These are phyloP conservation scores for Mesorhabditis belari DNA, from an alignment of 2,888 invertebrate genomes.

Conservation along the genomic window DNA sequence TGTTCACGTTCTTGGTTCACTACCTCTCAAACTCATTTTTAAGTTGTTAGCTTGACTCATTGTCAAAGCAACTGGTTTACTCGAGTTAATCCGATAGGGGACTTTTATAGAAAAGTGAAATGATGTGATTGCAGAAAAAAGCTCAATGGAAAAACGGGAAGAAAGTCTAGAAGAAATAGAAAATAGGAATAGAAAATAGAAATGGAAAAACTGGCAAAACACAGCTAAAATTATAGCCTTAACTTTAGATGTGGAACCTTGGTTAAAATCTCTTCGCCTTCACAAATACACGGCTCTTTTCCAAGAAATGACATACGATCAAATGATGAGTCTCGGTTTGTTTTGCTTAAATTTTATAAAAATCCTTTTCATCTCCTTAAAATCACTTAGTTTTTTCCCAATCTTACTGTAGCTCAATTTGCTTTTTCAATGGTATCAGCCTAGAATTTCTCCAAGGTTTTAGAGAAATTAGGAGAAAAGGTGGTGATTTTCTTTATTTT, in stretches of 20 bases:
- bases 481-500: too few species aligned
- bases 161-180: background rate
- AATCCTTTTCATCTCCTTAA: background rate
- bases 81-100: background rate
- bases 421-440: background rate
- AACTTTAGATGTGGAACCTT: slow-evolving; percentile 64
- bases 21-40: too few species aligned
- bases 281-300: slow-evolving; percentile 94
- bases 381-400: background rate
- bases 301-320: slow-evolving; percentile 80
- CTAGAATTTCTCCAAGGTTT: background rate
- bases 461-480: too few species aligned
- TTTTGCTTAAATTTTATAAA: background rate
- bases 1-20: too few species aligned
- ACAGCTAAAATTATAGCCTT: background rate
- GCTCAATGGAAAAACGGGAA: background rate
- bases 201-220: too few species aligned
- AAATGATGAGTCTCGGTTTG: slow-evolving; percentile 67
- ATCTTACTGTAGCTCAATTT: background rate
- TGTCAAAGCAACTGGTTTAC: background rate
- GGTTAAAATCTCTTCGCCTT: slow-evolving; percentile 85
- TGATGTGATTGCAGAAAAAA: background rate
- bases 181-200: too few species aligned
- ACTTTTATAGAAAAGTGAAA: background rate
- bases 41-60: background rate